Base-by-base conservation (phyloP, 2,113 vertebrate genomes). In the Datnioides undecimradiatus region DNA sequence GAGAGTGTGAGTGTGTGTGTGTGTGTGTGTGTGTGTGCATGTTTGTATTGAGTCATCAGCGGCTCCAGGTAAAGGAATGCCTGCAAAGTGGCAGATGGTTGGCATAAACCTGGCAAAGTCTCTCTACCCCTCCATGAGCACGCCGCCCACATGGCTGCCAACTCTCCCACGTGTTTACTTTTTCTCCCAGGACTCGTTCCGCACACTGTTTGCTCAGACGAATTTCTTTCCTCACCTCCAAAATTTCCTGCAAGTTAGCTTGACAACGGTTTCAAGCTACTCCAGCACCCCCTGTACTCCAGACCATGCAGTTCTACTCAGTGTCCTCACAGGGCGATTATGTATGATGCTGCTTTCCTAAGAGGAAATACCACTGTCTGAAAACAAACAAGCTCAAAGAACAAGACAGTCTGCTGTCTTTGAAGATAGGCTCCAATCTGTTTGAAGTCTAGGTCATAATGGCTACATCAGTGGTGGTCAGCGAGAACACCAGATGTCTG, bases 61-160 rank as follows among this genome's bases (percentile, higher is more conserved):
- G 63, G 79, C 80, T 84, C 48, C 87, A 92, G 90, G 87, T 90
- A 86, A 86, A 91, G 76, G 79, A 82, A 85, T 87, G 88, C 58
- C 84, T 87, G 86, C 46, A 23, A 83, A 73, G 85, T 88, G 90
- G 86, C 91, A 93, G 92, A 93, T 92, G 88, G 89, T 87, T 88
- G 75, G 82, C 73, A 85, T 70, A 73, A 90, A 85, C 48, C 73
- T 87, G 79, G 81, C 89, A 88, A 66, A 41, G 66, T 80, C 81
- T 46, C 27, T 23, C 73, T 58, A 73, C 68, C 76, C 69, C 78
- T 81, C 57, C 66, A 59, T 60, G 66, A 79, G 68, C 80, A 62
- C 82, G 71, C 76, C 76, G 23, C 90, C 86, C 82, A 89, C 86
- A 74, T 19, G 57, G 85, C 87, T 88, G 86, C 87, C 83, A 90